Evolutionary conservation across 1,140 invertebrate genomes (phyloP).

Genomic region (Caenorhabditis latens): DNA sequence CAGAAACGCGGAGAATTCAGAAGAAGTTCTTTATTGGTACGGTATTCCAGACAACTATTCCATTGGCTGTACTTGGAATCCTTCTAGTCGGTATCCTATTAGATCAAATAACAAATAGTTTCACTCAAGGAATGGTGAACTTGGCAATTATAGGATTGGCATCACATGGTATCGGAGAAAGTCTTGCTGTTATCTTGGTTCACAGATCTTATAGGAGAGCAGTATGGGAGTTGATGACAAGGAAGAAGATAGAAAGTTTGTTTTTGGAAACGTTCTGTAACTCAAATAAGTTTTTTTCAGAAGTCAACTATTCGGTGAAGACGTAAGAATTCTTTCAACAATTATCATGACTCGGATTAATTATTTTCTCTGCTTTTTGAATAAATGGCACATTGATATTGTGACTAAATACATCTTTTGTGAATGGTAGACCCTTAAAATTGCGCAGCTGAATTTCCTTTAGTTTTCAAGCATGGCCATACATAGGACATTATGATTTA

Average conservation of each 20-base stretch:
- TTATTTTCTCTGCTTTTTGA: too few relatives aligned
- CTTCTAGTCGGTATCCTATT: neutral
- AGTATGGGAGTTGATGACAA: neutral
- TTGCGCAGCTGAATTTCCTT: too few relatives aligned
- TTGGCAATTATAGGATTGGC: neutral
- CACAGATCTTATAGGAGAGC: constrained; percentile 7
- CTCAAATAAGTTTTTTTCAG: too few relatives aligned
- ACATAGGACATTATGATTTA: too few relatives aligned
- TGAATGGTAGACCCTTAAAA: too few relatives aligned
- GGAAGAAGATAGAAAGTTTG: neutral
- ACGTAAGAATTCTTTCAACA: too few relatives aligned
- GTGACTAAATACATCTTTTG: too few relatives aligned
- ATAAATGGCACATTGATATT: too few relatives aligned
- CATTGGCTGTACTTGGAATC: neutral
- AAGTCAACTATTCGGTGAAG: too few relatives aligned
- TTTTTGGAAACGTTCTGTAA: too few relatives aligned
- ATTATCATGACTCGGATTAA: too few relatives aligned
- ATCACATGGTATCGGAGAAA: neutral
- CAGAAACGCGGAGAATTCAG: neutral
- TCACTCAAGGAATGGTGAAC: neutral
- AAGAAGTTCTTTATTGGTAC: constrained; percentile 4
- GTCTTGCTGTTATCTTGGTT: neutral
- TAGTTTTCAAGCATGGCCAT: too few relatives aligned
- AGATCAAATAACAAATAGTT: neutral
- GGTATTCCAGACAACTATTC: neutral